Evolutionary conservation across 2,113 vertebrate species (phyloP), one percentile per base, ranked within the genome.

Genomic region (Nycticorax nycticorax): DNA sequence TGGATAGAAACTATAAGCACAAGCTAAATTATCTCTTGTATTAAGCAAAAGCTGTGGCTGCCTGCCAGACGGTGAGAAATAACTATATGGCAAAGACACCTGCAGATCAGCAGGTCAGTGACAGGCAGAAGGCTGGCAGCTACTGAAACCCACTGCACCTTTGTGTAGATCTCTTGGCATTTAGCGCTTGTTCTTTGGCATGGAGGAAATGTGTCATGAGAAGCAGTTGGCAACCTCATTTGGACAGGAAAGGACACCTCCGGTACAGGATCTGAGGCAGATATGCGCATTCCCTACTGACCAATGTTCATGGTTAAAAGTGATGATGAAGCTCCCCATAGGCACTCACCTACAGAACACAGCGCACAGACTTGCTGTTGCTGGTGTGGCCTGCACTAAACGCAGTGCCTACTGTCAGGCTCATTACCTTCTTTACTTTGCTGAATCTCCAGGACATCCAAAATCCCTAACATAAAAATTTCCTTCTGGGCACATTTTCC

Each of bases 71-170:
- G 1, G 32, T 39, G 39, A n/a, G 22, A 50, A 80, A n/a, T 50
- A 28, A 73, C 11, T 17, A 3, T 8, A 28, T 2, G 17, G 32
- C 16, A 53, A n/a, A 68, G 35, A 45, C 32, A 26, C 24, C 35
- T 48, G 50, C 12, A 55, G 41, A 48, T 5, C 14, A 18, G 30
- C n/a, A 63, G 26, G 26, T 35, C 59, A 39, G 59, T 15, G 15
- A 56, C 35, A 45, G 35, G 60, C 57, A 69, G 56, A 33, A 21
- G 16, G 22, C 37, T 35, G 62, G 26, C 43, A 89, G 48, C 76
- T 37, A 28, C 66, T 3, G 0, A 77, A 78, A 74, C 11, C 15
- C 1, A 0, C 52, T 30, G 18, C 39, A 50, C n/a, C 33, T 56
- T 9, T 16, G 11, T 30, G 45, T 5, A 19, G 63, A 27, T 71